A percentile compares a stretch with the other conserved stretches of the same genome.
phyloP scores from a whole-genome alignment of 53 echinoderm and acorn worm species.

The Echinometra lucunter region DNA sequence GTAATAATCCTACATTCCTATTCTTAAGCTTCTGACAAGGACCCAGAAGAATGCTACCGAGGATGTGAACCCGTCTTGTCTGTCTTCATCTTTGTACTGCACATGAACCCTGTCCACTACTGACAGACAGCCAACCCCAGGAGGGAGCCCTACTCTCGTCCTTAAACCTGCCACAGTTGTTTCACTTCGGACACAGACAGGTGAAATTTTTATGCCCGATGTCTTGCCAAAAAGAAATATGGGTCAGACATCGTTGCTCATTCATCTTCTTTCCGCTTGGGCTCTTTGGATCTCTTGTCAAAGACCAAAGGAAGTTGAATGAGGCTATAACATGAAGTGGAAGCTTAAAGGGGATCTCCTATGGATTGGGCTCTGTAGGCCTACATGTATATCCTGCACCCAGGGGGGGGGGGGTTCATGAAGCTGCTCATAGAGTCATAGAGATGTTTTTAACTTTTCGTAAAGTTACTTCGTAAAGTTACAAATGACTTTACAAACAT shows the following conservation, averaged over 20 bases:
- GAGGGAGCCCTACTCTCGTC: slow-evolving; percentile 24
- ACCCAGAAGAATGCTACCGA: background rate
- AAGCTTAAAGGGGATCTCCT: background rate
- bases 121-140: slow-evolving; percentile 3
- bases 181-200: slow-evolving; percentile 42
- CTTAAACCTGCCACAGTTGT: background rate
- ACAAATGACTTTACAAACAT: no score
- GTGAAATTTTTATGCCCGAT: slow-evolving; percentile 4
- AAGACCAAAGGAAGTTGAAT: background rate
- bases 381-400: no score
- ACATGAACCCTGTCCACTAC: background rate
- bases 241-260: slow-evolving; percentile 30
- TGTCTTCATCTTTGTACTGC: background rate
- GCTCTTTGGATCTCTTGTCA: background rate
- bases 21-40: background rate
- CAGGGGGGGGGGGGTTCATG: no score
- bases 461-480: no score
- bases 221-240: slow-evolving; percentile 20
- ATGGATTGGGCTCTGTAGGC: background rate
- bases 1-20: background rate
- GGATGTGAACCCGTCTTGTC: background rate
- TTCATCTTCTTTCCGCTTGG: background rate
- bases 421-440: no score
- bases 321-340: slow-evolving; percentile 36
- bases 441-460: no score